Conservation (phyloP, 2,797 vertebrate species). For the Austrolebias charrua region DNA sequence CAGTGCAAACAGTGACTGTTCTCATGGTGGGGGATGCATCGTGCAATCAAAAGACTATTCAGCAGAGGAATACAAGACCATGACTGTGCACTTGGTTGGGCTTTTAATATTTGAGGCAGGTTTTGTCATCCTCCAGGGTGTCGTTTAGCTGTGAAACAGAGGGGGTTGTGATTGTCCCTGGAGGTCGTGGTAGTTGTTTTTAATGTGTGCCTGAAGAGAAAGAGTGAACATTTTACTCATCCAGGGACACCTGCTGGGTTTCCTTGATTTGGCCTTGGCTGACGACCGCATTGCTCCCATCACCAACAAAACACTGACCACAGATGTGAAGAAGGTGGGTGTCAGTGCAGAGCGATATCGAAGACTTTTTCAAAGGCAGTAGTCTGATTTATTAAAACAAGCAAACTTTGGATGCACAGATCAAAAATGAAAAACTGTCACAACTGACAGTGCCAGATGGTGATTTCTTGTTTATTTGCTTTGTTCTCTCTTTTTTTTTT, state of each 20-base stretch:
- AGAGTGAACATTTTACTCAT: conserved; percentile 36
- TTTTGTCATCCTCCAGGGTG: conserved; percentile 33
- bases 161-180: conserved; percentile 50
- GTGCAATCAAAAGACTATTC: conserved; percentile 22
- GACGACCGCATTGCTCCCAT: conserved; percentile 34
- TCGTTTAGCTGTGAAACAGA: conserved; percentile 48
- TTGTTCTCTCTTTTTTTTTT: no score
- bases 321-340: conserved; percentile 13
- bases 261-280: conserved; percentile 31
- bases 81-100: conserved; percentile 10
- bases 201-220: conserved; percentile 33
- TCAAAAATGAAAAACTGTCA: conserved; percentile 2
- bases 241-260: conserved; percentile 16
- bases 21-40: conserved; percentile 19
- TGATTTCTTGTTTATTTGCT: conserved; percentile 1
- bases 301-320: conserved; percentile 36
- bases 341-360: conserved; percentile 3
- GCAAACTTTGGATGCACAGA: not conserved
- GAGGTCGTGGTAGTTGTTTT: conserved; percentile 29
- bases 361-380: conserved; percentile 2
- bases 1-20: conserved; percentile 16
- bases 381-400: conserved; percentile 6
- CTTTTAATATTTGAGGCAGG: conserved; percentile 24
- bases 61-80: conserved; percentile 15
- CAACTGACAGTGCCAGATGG: not conserved